Evolutionary conservation across 1,140 invertebrate species (phyloP).

Genomic region (Sitophilus oryzae): DNA sequence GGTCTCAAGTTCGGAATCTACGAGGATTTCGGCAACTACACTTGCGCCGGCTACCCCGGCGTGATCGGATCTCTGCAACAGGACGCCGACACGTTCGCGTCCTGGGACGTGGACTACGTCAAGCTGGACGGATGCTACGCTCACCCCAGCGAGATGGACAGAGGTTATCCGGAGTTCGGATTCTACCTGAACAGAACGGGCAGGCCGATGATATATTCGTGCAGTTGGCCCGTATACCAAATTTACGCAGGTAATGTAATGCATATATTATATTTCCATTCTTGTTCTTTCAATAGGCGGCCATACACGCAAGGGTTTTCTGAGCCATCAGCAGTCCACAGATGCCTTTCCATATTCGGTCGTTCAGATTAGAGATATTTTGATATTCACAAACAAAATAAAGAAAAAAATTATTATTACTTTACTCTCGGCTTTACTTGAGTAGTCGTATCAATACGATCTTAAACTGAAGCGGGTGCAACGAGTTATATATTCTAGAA

Average conservation of each 20-base stretch:
- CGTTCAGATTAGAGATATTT: too few relatives aligned
- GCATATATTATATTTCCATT: too few relatives aligned
- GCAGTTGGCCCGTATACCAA: constrained; percentile 96
- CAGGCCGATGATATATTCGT: constrained; percentile 90
- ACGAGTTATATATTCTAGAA: too few relatives aligned
- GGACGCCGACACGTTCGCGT: constrained; percentile 89
- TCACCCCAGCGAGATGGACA: constrained; percentile 74
- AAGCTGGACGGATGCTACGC: constrained; percentile 95
- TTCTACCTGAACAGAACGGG: constrained; percentile 81
- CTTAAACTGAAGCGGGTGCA: too few relatives aligned
- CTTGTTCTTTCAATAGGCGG: too few relatives aligned
- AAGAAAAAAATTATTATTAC: too few relatives aligned
- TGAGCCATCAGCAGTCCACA: too few relatives aligned
- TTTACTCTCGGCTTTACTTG: too few relatives aligned
- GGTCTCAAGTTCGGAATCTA: constrained; percentile 96
- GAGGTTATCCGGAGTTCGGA: constrained; percentile 87
- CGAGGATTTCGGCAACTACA: constrained; percentile 92
- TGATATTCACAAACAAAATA: too few relatives aligned
- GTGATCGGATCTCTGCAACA: constrained; percentile 76
- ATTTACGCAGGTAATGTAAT: constrained; percentile 64
- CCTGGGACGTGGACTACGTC: constrained; percentile 95
- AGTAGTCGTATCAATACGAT: too few relatives aligned
- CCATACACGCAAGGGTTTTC: too few relatives aligned
- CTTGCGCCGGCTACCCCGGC: constrained; percentile 93
- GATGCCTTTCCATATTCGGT: too few relatives aligned